Conservation (phyloP, 2,888 invertebrate species). For the Caenorhabditis plicata region DNA sequence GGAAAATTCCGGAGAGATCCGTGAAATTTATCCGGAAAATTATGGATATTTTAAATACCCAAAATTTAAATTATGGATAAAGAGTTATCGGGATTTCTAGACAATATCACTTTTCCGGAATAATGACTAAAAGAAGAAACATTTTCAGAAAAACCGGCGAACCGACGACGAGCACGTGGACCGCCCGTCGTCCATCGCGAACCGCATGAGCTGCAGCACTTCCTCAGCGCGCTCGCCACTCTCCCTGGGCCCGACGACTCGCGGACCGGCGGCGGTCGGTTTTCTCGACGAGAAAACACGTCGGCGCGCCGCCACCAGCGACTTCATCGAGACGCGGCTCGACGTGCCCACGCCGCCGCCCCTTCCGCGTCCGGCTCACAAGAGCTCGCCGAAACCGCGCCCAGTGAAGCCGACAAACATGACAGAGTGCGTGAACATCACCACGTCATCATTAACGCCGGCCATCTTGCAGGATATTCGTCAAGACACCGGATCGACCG, state of each 20-base stretch:
- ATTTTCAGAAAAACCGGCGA: neutral
- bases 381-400: constrained; percentile 16
- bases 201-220: constrained; percentile 15
- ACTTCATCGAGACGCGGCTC: constrained; percentile 10
- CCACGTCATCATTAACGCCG: too few relatives aligned
- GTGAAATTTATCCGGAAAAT: too few relatives aligned
- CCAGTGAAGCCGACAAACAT: constrained; percentile 18
- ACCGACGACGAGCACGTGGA: constrained; percentile 16
- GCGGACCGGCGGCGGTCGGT: constrained; percentile 7
- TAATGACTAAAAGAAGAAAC: neutral
- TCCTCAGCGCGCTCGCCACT: constrained; percentile 4
- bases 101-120: too few relatives aligned
- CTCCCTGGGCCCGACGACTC: constrained; percentile 3
- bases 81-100: too few relatives aligned
- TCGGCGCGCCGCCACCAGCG: constrained; percentile 12
- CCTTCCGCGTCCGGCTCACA: constrained; percentile 2
- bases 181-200: constrained; percentile 1
- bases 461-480: too few relatives aligned
- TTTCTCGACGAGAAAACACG: constrained; percentile 15
- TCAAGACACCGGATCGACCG: too few relatives aligned
- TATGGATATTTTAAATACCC: too few relatives aligned
- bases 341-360: too few relatives aligned
- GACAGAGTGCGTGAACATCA: constrained; percentile 16
- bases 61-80: too few relatives aligned
- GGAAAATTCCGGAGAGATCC: too few relatives aligned